Base-by-base conservation (phyloP, 1,140 invertebrate species). In the Anagrus nilaparvatae region DNA sequence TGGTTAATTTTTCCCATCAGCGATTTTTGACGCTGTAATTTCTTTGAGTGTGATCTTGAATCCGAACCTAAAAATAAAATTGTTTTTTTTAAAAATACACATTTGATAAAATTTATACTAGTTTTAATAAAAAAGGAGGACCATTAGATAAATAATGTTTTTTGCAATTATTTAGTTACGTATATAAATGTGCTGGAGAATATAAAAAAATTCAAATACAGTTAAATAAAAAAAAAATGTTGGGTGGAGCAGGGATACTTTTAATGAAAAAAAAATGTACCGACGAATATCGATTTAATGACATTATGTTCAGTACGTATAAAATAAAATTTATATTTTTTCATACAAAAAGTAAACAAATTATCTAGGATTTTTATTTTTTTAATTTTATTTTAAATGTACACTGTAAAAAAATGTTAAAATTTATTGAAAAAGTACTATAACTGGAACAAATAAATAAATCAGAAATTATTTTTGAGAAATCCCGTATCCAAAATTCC, bases 1-100 rank as follows among this genome's bases (percentile, higher is more conserved):
- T 53, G 72, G 59, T 51, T 78, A 55, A 77, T 76, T 58, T 84
- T 84, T 53, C 69, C 77, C 61, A 79, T 71, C 42, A 81, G 71
- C 21, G 71, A 72, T 49, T 70, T 77, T 49, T 77, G 63, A 18
- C 76, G 65, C 35, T 82, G 75, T 21, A 76, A 67, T 54, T 79
- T 78, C 53, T 81, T 74, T 48, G 72, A 75, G 44, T 75, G 71
- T 37, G 70, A 58, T 45, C 73, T 66, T 1, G 61, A 55, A 46
- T 72, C 71, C 43, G 64, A 65, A 56, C 76, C 76, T 77, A 63
- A 63, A 40, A 47, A 50, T 27, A 40, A 48, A 35, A 44, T 28
- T 10, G 5, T 24, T 6, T 36, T 12, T 3, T 20, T n/a, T 20
- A 0, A 14, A 21, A 21, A 29, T 14, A 17, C 23, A 24, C 12